Conservation (phyloP, 2,113 vertebrate species). For the Rhombomys opimus region DNA sequence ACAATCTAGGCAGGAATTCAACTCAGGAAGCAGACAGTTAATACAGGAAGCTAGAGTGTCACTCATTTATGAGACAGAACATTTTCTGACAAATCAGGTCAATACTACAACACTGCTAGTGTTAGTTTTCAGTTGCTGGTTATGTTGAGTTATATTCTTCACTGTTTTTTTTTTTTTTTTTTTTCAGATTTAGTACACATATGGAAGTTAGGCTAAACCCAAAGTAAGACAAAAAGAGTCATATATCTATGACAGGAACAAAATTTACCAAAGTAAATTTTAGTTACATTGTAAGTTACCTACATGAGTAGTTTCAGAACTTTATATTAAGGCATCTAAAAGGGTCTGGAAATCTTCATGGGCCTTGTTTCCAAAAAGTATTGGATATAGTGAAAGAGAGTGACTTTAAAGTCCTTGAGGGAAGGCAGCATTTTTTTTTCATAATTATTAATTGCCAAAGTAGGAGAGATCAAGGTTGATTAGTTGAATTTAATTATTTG, state of each 20-base stretch:
- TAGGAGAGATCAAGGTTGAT: conserved; percentile 4
- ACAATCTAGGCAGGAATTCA: background rate
- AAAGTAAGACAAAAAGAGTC: background rate
- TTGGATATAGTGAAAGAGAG: background rate
- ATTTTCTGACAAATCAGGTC: background rate
- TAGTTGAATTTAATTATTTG: background rate
- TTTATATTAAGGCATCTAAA: background rate
- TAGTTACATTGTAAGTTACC: background rate
- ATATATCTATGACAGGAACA: background rate
- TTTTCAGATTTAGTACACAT: conserved; percentile 19
- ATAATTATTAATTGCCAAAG: conserved; percentile 3
- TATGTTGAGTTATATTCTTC: background rate
- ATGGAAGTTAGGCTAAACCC: background rate
- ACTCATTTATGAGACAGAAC: background rate
- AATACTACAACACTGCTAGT: background rate
- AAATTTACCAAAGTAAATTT: background rate
- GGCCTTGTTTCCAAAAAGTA: background rate
- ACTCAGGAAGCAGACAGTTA: background rate
- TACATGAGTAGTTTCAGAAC: background rate
- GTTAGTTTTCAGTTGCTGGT: background rate
- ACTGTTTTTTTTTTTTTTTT: background rate
- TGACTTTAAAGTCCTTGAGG: background rate
- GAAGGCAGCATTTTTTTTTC: conserved; percentile 1
- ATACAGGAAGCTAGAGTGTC: background rate
- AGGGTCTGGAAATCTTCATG: background rate